Evolutionary conservation across 2,888 invertebrate species (phyloP).

Genomic region (Hanleya hanleyi): DNA sequence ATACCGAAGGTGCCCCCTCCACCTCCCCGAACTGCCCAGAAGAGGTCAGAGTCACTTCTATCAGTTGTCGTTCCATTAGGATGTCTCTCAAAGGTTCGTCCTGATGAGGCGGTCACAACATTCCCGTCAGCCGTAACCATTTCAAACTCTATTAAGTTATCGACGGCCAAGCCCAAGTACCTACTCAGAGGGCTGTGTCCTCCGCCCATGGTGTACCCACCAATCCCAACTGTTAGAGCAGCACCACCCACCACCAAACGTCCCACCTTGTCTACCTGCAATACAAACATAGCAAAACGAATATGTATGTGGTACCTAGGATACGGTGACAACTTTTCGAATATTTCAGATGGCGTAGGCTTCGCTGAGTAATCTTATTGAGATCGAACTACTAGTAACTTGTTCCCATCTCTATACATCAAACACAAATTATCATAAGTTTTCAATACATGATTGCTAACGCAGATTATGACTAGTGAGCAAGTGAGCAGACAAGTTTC

Average conservation of each 20-base stretch:
- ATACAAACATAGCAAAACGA: too few relatives aligned
- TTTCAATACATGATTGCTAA: too few relatives aligned
- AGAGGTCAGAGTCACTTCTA: slow-evolving; percentile 23
- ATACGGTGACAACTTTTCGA: too few relatives aligned
- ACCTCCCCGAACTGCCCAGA: slow-evolving; percentile 44
- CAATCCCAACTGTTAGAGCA: slow-evolving; percentile 19
- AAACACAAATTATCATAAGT: too few relatives aligned
- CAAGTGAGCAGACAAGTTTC: too few relatives aligned
- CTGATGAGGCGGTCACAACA: slow-evolving; percentile 13
- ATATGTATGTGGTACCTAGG: too few relatives aligned
- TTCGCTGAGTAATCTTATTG: too few relatives aligned
- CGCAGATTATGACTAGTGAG: too few relatives aligned
- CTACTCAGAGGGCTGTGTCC: slow-evolving; percentile 52
- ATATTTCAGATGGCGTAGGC: too few relatives aligned
- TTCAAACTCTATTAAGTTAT: slow-evolving; percentile 47
- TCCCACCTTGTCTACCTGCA: slow-evolving; percentile 9
- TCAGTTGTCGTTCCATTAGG: slow-evolving; percentile 11
- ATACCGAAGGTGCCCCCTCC: slow-evolving; percentile 40
- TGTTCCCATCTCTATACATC: too few relatives aligned
- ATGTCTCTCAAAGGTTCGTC: slow-evolving; percentile 3
- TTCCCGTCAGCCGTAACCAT: slow-evolving; percentile 35
- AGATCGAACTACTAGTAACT: too few relatives aligned
- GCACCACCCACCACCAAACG: slow-evolving; percentile 27
- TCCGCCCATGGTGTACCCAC: slow-evolving; percentile 28
- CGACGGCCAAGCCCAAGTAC: slow-evolving; percentile 50